Evolutionary conservation across 1,140 invertebrate genomes (phyloP), one percentile per base, ranked within the genome.

Genomic region (Anadara kagoshimensis): DNA sequence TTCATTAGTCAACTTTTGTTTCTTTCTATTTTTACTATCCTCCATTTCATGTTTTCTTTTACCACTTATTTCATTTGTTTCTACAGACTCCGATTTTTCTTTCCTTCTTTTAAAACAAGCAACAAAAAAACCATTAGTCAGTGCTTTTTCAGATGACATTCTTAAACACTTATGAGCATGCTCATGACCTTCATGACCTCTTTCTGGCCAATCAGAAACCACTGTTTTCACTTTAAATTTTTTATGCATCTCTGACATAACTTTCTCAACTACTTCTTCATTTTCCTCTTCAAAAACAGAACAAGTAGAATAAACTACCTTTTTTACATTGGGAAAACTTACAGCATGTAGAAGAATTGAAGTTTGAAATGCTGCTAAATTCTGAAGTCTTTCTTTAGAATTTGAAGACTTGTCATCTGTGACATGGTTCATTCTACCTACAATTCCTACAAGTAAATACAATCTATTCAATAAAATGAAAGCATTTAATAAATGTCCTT

Each of bases 301-400:
- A 87, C 97, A 99, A 0, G 97, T 99, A 20, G 97, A 98, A 86
- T 99, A 99, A 8, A 98, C 94, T 56, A 99, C 92, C 72, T 93
- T 90, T 85, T 96, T 94, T 0, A 93, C 95, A 69, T 92, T 92
- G 1, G 95, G 94, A 88, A 98, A 98, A 20, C 91, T 92, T 78
- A 99, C 92, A 0, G 97, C 97, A 87, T 96, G 94, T 73, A 93
- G 92, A 11, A 99, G 89, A 58, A 99, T 92, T 81, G 94, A 93
- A 26, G 93, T 93, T 91, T 99, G 97, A 74, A 98, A 93, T 18
- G 92, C 93, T 43, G 94, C 92, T 11, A 99, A 85, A 82, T 73
- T 80, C 53, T 75, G 36, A 1, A 89, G 63, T 45, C 89, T 72
- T 14, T 81, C 57, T 18, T 76, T 69, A 7, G 78, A 71, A n/a